These are phyloP conservation scores for Papilio machaon DNA, from an alignment of 1,140 invertebrate genomes.

Conservation along the genomic window DNA sequence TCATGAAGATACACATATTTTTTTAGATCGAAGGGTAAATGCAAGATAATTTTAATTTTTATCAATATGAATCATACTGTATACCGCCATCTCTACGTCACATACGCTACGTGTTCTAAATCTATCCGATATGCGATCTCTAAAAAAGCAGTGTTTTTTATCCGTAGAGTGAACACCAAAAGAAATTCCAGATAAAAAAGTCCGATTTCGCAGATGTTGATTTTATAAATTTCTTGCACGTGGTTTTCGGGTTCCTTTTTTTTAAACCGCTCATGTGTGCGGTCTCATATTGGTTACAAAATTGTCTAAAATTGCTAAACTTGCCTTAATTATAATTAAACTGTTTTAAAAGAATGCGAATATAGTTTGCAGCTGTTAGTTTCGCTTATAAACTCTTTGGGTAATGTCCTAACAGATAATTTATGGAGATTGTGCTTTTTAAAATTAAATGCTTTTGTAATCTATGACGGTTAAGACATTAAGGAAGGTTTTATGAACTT, in stretches of 20 bases:
- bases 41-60: neutral
- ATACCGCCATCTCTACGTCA: slow-evolving; percentile 38
- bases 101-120: slow-evolving; percentile 51
- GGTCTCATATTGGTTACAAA: slow-evolving; percentile 52
- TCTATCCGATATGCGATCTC: slow-evolving; percentile 67
- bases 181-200: slow-evolving; percentile 64
- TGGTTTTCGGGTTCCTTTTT: slow-evolving; percentile 51
- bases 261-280: slow-evolving; percentile 41
- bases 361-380: slow-evolving; percentile 41
- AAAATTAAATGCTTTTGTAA: slow-evolving; percentile 21
- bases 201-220: slow-evolving; percentile 68
- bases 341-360: slow-evolving; percentile 49
- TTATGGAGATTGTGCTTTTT: slow-evolving; percentile 29
- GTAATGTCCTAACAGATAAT: slow-evolving; percentile 31
- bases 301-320: slow-evolving; percentile 50
- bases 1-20: too few relatives aligned
- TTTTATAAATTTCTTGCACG: slow-evolving; percentile 71
- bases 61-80: slow-evolving; percentile 45
- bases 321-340: slow-evolving; percentile 56
- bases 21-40: too few relatives aligned
- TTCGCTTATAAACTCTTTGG: slow-evolving; percentile 41
- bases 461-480: slow-evolving; percentile 29
- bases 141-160: slow-evolving; percentile 59
- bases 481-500: slow-evolving; percentile 27
- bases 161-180: slow-evolving; percentile 56